phyloP scores from a whole-genome alignment of 2,888 invertebrate genomes.

The Sarcophaga caerulescens region DNA sequence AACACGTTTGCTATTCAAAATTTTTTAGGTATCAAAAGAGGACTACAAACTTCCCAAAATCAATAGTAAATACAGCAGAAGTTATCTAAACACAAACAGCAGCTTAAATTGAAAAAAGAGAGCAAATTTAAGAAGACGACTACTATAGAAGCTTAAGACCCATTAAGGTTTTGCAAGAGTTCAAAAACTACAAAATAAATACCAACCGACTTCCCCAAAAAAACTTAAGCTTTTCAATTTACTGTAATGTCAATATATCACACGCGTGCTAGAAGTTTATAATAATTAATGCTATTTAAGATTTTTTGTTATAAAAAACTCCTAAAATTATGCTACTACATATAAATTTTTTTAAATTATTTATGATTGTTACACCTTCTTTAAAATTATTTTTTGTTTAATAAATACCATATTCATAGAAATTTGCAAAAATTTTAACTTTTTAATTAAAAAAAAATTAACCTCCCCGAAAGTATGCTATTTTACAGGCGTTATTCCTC shows the following conservation, averaged over 20 bases:
- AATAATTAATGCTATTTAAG: no score
- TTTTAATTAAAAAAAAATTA: no score
- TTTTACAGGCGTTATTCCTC: no score
- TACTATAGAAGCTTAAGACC: conserved; percentile 11
- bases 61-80: conserved; percentile 1
- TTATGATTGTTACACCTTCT: no score
- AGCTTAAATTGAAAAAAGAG: conserved; percentile 3
- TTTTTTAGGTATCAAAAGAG: conserved; percentile 27
- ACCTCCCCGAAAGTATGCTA: no score
- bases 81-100: conserved; percentile 16
- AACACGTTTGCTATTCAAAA: conserved; percentile 6
- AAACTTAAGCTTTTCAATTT: conserved; percentile 18
- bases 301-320: no score
- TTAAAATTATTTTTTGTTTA: no score
- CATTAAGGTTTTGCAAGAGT: conserved; percentile 3
- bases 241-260: conserved; percentile 63
- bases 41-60: conserved; percentile 57
- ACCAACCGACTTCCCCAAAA: neutral
- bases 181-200: neutral
- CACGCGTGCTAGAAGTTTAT: neutral
- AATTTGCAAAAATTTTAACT: no score
- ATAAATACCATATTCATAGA: no score
- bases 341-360: neutral
- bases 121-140: neutral
- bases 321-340: neutral